Evolutionary conservation across 2,797 vertebrate genomes (phyloP), one percentile per base, ranked within the genome.

Genomic region (Pempheris klunzingeri): DNA sequence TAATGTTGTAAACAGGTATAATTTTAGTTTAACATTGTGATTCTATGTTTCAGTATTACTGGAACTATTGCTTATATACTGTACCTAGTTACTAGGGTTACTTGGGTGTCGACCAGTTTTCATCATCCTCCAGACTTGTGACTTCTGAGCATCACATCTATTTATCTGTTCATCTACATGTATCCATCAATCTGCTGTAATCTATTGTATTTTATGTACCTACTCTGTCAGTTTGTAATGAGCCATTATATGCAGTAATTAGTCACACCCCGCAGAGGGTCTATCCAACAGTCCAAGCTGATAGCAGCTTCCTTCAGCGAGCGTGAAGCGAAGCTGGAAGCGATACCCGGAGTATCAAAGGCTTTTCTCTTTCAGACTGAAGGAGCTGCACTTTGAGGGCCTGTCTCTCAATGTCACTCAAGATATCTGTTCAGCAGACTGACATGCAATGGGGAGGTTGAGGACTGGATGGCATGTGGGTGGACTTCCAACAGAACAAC

Each of bases 371-470:
- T 44, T 67, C 53, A 39, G 11, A 36, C 61, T 78, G 71, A 54
- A 63, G 49, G 57, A 81, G 78, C 49, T 62, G 44, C 57, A 53
- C 68, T 77, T 84, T 73, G 77, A 84, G 62, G 66, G 65, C 66
- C 77, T 72, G 80, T 87, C 76, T 80, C 73, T 77, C 73, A 68
- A 28, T 57, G 81, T 77, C 85, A 87, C 58, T 87, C 85, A 72
- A 14, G 32, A 69, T 71, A 69, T 83, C 74, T 67, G 55, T 81
- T 83, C 84, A 80, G 52, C 47, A 47, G 59, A 47, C 28, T 82
- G 84, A 90, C 77, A 50, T 67, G 71, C 82, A 62, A 2, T 50
- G 28, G 63, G 55, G 61, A 76, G 24, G 77, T 66, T 26, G 76
- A 83, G 47, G 78, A 60, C 78, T 47, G 78, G 66, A 57, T 53